Conservation (phyloP, 2,113 vertebrate genomes). For the Carassius gibelio region DNA sequence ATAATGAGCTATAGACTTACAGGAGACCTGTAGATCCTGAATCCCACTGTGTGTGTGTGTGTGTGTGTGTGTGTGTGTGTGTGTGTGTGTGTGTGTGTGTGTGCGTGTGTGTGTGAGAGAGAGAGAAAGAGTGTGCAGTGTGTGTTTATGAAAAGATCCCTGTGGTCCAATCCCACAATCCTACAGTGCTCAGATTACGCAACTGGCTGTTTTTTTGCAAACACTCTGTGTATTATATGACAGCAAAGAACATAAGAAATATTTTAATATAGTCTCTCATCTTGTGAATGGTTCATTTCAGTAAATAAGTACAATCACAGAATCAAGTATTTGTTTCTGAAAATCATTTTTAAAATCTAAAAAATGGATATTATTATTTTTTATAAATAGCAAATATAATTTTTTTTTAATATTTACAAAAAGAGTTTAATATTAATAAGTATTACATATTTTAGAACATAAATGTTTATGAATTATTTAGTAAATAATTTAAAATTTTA, state of each 20-base stretch:
- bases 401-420: no score
- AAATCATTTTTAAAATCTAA: not conserved
- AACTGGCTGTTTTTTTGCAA: not conserved
- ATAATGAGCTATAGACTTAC: conserved; percentile 34
- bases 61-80: not conserved
- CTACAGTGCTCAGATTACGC: not conserved
- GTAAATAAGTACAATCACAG: not conserved
- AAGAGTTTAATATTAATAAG: not conserved
- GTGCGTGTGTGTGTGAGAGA: not conserved
- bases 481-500: no score
- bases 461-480: not conserved
- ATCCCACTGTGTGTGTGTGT: conserved; percentile 15
- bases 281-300: not conserved
- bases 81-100: not conserved
- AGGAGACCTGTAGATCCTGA: not conserved
- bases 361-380: not conserved
- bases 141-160: not conserved
- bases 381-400: not conserved
- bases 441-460: not conserved
- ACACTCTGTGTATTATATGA: not conserved
- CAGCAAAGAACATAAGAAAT: not conserved
- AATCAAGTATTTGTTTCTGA: not conserved
- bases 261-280: not conserved
- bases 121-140: not conserved
- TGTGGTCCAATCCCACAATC: not conserved